phyloP scores from a whole-genome alignment of 2,797 vertebrate genomes.

The Peromyscus eremicus region DNA sequence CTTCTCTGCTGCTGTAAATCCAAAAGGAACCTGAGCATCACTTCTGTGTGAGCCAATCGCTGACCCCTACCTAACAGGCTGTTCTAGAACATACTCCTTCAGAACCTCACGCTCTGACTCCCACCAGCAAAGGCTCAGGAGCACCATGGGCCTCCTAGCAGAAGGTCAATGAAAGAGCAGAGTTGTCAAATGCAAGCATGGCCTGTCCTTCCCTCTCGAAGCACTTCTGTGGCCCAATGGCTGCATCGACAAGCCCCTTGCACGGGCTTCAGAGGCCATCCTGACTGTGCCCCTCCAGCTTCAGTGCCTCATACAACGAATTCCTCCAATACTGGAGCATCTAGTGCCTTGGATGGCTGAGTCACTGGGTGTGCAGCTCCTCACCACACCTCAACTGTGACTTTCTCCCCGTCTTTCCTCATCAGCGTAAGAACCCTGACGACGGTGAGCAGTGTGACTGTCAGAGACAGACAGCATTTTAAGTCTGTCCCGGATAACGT shows the following conservation, averaged over 20 bases:
- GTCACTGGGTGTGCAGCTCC: not conserved
- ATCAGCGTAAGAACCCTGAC: not conserved
- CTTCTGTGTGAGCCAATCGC: not conserved
- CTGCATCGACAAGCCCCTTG: not conserved
- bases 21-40: not conserved
- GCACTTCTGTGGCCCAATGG: not conserved
- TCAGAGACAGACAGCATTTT: not conserved
- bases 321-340: not conserved
- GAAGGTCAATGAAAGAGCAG: not conserved
- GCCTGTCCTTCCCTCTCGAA: not conserved
- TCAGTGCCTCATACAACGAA: not conserved
- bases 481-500: not conserved
- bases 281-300: not conserved
- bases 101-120: not conserved
- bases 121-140: not conserved
- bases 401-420: constrained; percentile 11
- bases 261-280: not conserved
- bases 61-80: not conserved
- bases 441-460: not conserved
- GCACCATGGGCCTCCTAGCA: not conserved
- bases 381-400: not conserved
- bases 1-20: constrained; percentile 29
- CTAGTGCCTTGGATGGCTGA: not conserved
- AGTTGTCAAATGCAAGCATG: not conserved
- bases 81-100: not conserved